These are phyloP conservation scores for Euglossa dilemma DNA, from an alignment of 1,140 invertebrate genomes.

Conservation along the genomic window DNA sequence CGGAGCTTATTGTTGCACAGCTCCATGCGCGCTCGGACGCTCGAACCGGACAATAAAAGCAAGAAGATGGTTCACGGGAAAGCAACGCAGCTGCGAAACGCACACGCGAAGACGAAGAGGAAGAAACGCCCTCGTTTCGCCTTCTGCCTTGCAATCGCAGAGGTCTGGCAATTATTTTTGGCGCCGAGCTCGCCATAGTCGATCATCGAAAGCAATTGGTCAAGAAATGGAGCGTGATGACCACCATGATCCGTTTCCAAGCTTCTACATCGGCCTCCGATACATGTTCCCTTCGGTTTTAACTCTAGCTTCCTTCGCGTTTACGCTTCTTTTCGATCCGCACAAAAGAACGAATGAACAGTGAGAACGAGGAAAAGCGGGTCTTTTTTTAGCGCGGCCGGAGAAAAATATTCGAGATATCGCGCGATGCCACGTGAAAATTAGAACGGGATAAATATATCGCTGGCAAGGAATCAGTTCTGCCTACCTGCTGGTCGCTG, in stretches of 20 bases:
- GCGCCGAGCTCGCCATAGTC: constrained; percentile 48
- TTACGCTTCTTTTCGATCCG: neutral
- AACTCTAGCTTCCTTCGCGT: too few relatives aligned
- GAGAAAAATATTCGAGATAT: constrained; percentile 5
- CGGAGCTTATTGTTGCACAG: neutral
- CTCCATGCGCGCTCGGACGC: constrained; percentile 25
- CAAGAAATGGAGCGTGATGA: constrained; percentile 51
- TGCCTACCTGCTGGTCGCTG: neutral
- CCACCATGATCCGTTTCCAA: constrained; percentile 6
- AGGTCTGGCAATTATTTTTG: constrained; percentile 58
- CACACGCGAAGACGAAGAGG: constrained; percentile 24
- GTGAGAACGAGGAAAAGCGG: neutral
- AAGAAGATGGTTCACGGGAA: neutral
- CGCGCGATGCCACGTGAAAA: constrained; percentile 15
- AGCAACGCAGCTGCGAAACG: constrained; percentile 22
- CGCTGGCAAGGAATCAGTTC: constrained; percentile 56
- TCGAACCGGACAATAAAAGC: constrained; percentile 10
- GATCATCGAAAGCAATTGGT: constrained; percentile 49
- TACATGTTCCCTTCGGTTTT: neutral
- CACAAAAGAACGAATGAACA: neutral
- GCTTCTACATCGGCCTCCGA: neutral
- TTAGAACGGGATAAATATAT: constrained; percentile 62
- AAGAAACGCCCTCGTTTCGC: constrained; percentile 51
- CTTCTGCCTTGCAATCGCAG: constrained; percentile 45
- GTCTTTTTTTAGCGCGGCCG: neutral